Base-by-base conservation (phyloP, 2,797 vertebrate genomes). In the Pseudochromis fuscus region DNA sequence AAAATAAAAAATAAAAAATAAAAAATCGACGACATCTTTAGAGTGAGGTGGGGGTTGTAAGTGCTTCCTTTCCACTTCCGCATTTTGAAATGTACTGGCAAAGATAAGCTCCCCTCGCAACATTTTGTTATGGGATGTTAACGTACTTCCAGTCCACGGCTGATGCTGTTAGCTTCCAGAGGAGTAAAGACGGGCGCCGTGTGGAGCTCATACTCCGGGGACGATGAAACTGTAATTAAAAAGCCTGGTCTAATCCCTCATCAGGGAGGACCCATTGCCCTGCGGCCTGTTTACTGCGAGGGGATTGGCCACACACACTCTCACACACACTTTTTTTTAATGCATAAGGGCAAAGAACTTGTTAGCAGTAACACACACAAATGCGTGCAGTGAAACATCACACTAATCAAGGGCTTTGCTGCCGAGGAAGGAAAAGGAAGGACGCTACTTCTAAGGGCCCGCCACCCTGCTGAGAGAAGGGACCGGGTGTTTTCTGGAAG, bases 161-260 rank as follows among this genome's bases (percentile, higher is more conserved):
- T 68, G 62, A 50, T 58, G 62, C 61, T 82, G 60, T 66, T 57
- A 61, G 52, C 77, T 79, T 77, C 58, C 61, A 40, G 67, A 69
- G 59, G 45, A 72, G 66, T 50, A 60, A 48, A 25, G 65, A 73
- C n/a, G n/a, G n/a, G 65, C 10, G 18, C 67, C 63, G 79, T 60
- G 56, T 80, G 72, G 70, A 79, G 85, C 79, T 74, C 67, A 59
- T 59, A 65, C 86, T 81, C 82, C 40, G 28, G 84, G 81, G 80
- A 88, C 79, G 67, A 45, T 69, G 77, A 73, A 83, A 73, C 82
- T 83, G 85, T 90, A 91, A 92, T 94, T 90, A 91, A 90, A 88
- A 89, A 87, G 76, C 72, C 57, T 59, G 60, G 52, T 80, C 77
- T 92, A 93, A 91, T 92, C 90, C 87, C 76, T 83, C 79, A 86